Percentiles rank a stretch among this genome's conserved stretches.
Conservation (phyloP, 2,797 vertebrate species). For the Ataeniobius toweri region DNA sequence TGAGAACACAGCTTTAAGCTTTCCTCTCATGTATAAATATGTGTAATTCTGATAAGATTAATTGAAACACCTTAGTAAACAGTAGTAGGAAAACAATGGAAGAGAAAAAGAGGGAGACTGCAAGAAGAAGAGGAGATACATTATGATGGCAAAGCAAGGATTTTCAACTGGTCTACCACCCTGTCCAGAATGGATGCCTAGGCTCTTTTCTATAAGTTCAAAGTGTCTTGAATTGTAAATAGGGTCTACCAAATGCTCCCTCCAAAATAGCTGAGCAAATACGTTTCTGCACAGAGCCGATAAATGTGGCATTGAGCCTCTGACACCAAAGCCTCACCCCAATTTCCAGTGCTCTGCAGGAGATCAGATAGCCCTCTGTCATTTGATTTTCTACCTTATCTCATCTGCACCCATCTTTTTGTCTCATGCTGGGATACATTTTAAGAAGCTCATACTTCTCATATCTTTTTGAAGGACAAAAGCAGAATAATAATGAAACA, state of each 20-base stretch:
- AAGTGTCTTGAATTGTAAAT: slow-evolving; percentile 76
- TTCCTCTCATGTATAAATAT: slow-evolving; percentile 82
- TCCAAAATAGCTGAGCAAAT: slow-evolving; percentile 77
- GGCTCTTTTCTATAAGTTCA: slow-evolving; percentile 58
- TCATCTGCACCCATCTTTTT: slow-evolving; percentile 77
- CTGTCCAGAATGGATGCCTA: slow-evolving; percentile 38
- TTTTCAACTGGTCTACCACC: slow-evolving; percentile 49
- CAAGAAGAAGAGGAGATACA: slow-evolving; percentile 39
- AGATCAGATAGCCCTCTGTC: slow-evolving; percentile 80
- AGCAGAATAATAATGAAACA: slow-evolving; percentile 60
- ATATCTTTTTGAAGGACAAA: slow-evolving; percentile 75
- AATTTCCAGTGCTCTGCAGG: slow-evolving; percentile 79
- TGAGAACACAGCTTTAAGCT: slow-evolving; percentile 77
- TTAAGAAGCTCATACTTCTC: slow-evolving; percentile 65
- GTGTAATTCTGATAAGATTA: slow-evolving; percentile 84
- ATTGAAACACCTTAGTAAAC: slow-evolving; percentile 81
- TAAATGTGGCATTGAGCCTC: slow-evolving; percentile 78
- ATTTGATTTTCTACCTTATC: slow-evolving; percentile 81
- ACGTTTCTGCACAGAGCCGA: slow-evolving; percentile 67
- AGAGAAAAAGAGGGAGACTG: slow-evolving; percentile 35
- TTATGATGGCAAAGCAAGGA: slow-evolving; percentile 57
- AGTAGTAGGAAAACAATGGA: slow-evolving; percentile 58
- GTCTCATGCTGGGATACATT: slow-evolving; percentile 76
- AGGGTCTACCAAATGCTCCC: slow-evolving; percentile 70
- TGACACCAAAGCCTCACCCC: slow-evolving; percentile 79